Percentiles rank a stretch among this genome's conserved stretches.
Evolutionary conservation across 2,797 vertebrate genomes (phyloP).

Genomic region (Sorex maritimensis): DNA sequence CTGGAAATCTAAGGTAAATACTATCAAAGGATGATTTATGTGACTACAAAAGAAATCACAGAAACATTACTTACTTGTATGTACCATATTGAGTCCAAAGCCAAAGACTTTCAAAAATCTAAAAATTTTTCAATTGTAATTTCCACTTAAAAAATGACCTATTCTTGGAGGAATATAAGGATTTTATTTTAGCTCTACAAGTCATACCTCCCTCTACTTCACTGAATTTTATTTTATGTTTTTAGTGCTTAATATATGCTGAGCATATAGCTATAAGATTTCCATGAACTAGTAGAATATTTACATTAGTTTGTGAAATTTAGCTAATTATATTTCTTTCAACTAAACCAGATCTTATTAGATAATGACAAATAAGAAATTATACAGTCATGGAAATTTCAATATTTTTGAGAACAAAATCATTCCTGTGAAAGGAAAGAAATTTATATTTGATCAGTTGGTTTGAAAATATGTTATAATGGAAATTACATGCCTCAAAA

Average conservation of each 20-base stretch:
- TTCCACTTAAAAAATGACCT: neutral
- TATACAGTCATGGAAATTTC: neutral
- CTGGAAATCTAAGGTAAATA: neutral
- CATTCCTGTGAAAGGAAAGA: constrained; percentile 57
- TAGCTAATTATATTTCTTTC: constrained; percentile 1
- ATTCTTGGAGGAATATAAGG: neutral
- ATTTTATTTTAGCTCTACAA: neutral
- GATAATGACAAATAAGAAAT: neutral
- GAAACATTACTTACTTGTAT: constrained; percentile 6
- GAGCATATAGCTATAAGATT: neutral
- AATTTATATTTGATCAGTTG: constrained; percentile 66
- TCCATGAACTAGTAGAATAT: constrained; percentile 12
- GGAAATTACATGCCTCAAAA: constrained; percentile 69
- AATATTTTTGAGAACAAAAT: constrained; percentile 70
- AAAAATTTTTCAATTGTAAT: neutral
- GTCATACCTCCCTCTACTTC: neutral
- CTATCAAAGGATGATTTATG: constrained; percentile 48
- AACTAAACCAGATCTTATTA: neutral
- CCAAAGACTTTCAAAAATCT: too few relatives aligned
- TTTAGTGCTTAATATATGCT: neutral
- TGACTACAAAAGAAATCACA: constrained; percentile 9
- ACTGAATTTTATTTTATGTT: neutral
- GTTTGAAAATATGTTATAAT: constrained; percentile 70
- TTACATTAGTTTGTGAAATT: neutral
- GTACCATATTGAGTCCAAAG: too few relatives aligned